These are phyloP conservation scores for Platycheirus rosarum DNA, from an alignment of 2,888 invertebrate species.

Conservation along the genomic window DNA sequence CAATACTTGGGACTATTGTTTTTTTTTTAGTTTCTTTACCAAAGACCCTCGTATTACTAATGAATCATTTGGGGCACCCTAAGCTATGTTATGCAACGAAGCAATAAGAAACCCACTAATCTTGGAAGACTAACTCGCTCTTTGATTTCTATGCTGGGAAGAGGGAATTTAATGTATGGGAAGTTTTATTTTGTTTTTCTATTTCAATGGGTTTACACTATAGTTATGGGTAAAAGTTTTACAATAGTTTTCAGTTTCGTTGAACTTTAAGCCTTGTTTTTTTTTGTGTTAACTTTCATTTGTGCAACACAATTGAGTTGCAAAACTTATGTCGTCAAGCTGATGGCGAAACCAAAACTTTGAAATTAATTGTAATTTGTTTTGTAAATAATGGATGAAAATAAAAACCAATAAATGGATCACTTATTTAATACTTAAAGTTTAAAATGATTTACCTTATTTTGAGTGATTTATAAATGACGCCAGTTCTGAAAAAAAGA, in stretches of 20 bases:
- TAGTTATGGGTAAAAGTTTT: not conserved
- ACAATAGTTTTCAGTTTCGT: not conserved
- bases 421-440: too few relatives aligned
- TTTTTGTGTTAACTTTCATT: too few relatives aligned
- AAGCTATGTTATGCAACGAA: slow-evolving; percentile 31
- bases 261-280: too few relatives aligned
- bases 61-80: slow-evolving; percentile 24
- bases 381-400: too few relatives aligned
- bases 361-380: too few relatives aligned
- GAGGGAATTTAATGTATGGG: too few relatives aligned
- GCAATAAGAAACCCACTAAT: slow-evolving; percentile 6
- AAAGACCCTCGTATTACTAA: not conserved
- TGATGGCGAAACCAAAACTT: too few relatives aligned
- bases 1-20: slow-evolving; percentile 52
- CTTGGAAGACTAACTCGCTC: too few relatives aligned
- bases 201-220: slow-evolving; percentile 34
- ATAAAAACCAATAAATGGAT: too few relatives aligned
- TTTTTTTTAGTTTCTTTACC: slow-evolving; percentile 11
- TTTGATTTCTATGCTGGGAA: slow-evolving; percentile 24
- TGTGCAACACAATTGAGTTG: too few relatives aligned
- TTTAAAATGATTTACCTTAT: slow-evolving; percentile 61
- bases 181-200: slow-evolving; percentile 39
- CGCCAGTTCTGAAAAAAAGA: slow-evolving; percentile 47
- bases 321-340: too few relatives aligned
- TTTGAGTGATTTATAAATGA: slow-evolving; percentile 36